Percentiles rank a stretch among this genome's conserved stretches.
Evolutionary conservation across 2,888 invertebrate species (phyloP).

Genomic region (Panorpa germanica): DNA sequence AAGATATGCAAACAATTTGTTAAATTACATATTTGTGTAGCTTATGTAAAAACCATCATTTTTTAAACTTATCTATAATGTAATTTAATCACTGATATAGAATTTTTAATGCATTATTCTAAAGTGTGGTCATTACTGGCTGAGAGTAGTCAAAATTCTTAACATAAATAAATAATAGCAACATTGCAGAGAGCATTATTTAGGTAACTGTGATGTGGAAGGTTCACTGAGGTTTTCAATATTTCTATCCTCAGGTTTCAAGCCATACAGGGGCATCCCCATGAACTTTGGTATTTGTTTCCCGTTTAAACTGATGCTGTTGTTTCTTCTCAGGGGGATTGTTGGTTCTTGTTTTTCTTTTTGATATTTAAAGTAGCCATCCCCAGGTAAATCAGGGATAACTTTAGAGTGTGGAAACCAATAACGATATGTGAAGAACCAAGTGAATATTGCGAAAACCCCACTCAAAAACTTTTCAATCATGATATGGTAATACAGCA

Average conservation of each 20-base stretch:
- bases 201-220: too few relatives aligned
- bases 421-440: constrained; percentile 77
- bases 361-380: constrained; percentile 61
- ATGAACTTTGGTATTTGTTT: constrained; percentile 44
- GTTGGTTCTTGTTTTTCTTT: constrained; percentile 25
- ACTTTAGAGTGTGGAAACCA: constrained; percentile 47
- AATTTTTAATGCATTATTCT: too few relatives aligned
- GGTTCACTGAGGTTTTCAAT: too few relatives aligned
- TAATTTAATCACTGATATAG: too few relatives aligned
- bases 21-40: constrained; percentile 3
- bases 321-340: constrained; percentile 18
- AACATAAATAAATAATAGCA: too few relatives aligned
- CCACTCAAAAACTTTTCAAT: constrained; percentile 86
- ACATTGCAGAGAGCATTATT: too few relatives aligned
- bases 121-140: too few relatives aligned
- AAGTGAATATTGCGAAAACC: constrained; percentile 66
- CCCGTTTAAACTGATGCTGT: constrained; percentile 21
- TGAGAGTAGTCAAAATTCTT: too few relatives aligned
- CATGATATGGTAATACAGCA: constrained; percentile 91
- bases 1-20: neutral
- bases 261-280: constrained; percentile 56
- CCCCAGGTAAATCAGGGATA: constrained; percentile 53
- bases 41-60: too few relatives aligned
- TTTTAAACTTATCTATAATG: too few relatives aligned
- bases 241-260: too few relatives aligned